Base-by-base conservation (phyloP, 92 coral and sea anemone genomes). In the Montipora capitata region DNA sequence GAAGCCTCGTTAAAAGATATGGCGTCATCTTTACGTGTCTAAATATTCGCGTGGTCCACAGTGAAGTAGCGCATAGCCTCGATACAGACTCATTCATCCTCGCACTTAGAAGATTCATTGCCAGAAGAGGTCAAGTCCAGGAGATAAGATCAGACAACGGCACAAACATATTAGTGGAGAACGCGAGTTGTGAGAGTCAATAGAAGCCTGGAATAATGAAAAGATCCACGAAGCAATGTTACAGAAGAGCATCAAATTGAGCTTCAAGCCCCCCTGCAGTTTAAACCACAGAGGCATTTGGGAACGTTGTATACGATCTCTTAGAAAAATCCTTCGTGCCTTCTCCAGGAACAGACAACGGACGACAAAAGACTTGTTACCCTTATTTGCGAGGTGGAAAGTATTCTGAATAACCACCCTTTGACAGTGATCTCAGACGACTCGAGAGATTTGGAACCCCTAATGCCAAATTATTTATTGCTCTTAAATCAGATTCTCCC, bases 1-100 rank as follows among this genome's bases (percentile, higher is more conserved):
- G 80, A 76, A 78, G 83, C 54, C 42, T 78, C 7, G 68, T 78
- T 41, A 79, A 79, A 48, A 45, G 74, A 40, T 59, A 79, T 40
- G 74, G 72, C 43, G 84, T 79, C 3, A 71, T 79, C 16, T 79
- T 79, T 42, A 35, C 84, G 2, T 62, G 83, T 48, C 40, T 16
- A 54, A 51, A 27, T 18, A 17, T n/a, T 18, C 69, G 2, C 69
- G 41, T 0, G 18, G 69, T 64, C 9, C 69, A 64, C 38, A 17
- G 11, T 64, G 69, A 64, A 18, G 69, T 64, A n/a, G 41, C 41
- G 10, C 69, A 64, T 64, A 64, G 69, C 39, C 39, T 64, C 38
- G 39, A 64, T 64, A 64, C 69, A 0, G 69, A 64, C 39, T 17
- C 41, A 7, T 64, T 64, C 69, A 5, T 64, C 8, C 39, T 64